These are phyloP conservation scores for Sibirionetta formosa DNA, from an alignment of 2,797 vertebrate genomes.

Conservation along the genomic window DNA sequence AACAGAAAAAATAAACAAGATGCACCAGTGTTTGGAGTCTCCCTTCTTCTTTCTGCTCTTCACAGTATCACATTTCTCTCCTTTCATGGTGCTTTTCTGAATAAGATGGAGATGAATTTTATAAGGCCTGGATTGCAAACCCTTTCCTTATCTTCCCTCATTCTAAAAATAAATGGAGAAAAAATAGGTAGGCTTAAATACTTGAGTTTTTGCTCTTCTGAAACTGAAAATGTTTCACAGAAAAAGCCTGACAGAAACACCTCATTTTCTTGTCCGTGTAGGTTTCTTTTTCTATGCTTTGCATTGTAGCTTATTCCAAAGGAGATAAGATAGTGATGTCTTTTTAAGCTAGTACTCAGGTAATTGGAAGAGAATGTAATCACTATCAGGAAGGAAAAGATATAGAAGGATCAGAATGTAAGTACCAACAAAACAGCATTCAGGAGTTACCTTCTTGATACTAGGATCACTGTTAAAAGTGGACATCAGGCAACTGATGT, in stretches of 20 bases:
- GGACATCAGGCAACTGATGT: background rate
- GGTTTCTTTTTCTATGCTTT: conserved; percentile 16
- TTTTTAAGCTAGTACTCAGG: background rate
- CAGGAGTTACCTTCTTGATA: background rate
- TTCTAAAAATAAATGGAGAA: background rate
- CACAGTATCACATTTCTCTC: background rate
- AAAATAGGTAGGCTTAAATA: background rate
- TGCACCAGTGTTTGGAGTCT: background rate
- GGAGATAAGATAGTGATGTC: background rate
- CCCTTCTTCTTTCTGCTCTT: background rate
- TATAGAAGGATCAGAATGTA: background rate
- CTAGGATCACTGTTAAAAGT: background rate
- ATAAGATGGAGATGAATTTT: background rate
- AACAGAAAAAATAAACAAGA: background rate
- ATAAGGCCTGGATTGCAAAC: background rate
- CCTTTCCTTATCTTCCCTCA: background rate
- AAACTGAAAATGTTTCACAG: conserved; percentile 13
- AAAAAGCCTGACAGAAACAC: conserved; percentile 13
- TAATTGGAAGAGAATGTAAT: conserved; percentile 40
- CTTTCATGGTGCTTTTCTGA: background rate
- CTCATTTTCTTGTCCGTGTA: background rate
- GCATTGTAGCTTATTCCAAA: background rate
- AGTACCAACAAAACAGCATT: background rate
- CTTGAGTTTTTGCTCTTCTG: background rate
- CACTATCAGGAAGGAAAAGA: background rate